Base-by-base conservation (phyloP, 2,888 invertebrate genomes). In the Cerastis rubricosa region DNA sequence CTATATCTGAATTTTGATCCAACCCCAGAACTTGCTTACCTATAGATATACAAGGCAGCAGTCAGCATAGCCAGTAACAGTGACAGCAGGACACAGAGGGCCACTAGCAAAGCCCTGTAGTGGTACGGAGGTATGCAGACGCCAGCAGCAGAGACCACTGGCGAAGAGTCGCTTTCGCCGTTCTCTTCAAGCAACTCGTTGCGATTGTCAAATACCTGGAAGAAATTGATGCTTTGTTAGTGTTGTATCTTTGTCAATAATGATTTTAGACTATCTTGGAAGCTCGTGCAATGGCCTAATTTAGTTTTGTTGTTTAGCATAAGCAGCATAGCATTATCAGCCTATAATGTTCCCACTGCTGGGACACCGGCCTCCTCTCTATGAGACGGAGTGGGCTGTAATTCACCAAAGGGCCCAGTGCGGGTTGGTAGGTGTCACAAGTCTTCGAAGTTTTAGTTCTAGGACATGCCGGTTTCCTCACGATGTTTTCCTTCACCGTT, bases 81-180 rank as follows among this genome's bases (percentile, higher is more conserved):
- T 14, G 98, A 97, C 87, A 98, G 97, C 51, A 99, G 96, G 19
- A 98, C 97, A 79, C 98, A 97, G 0, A 99, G 97, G 0, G 98
- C 98, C 4, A 98, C 98, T 72, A 99, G 97, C n/a, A 99, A 94
- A 0, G 98, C 98, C 89, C 99, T 98, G 94, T 99, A 99, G 93
- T 99, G 98, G 74, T 98, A 97, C 6, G 98, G 97, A 2, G 98
- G 98, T 80, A 99, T 97, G 92, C 99, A 99, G 40, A 99, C 98
- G 0, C 96, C 96, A 1, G 97, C 98, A 83, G 98, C 98, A 78
- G 98, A 94, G 8, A 96, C 96, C 11, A 98, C 97, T 0, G 98
- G 97, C 0, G 98, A 96, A 0, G 98, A 97, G 87, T 97, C 97
- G 4, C 97, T 96, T 0, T 97, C 97, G 49, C 97, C 97, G 72